These are phyloP conservation scores for Regulus satrapa DNA, from an alignment of 2,113 vertebrate genomes.

Conservation along the genomic window DNA sequence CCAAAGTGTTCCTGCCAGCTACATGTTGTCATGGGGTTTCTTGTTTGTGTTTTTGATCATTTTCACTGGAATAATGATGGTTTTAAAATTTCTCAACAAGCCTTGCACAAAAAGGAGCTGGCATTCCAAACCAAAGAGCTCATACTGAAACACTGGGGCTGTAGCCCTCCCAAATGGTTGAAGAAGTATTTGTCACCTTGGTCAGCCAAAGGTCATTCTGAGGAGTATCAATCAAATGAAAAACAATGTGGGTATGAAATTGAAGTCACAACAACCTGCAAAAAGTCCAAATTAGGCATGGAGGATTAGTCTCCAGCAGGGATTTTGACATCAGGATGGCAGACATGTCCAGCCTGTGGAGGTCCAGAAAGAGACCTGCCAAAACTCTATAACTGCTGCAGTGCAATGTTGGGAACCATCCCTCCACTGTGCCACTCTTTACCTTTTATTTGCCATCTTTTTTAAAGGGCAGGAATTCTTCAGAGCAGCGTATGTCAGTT, in stretches of 20 bases:
- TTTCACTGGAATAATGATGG: conserved; percentile 33
- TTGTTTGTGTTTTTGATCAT: conserved; percentile 58
- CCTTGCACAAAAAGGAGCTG: neutral
- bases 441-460: neutral
- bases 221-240: conserved; percentile 37
- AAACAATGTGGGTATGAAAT: neutral
- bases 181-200: conserved; percentile 61
- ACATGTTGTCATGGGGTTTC: neutral
- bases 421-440: neutral
- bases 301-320: neutral
- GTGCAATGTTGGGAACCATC: neutral
- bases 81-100: conserved; percentile 34
- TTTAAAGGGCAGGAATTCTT: neutral
- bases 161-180: conserved; percentile 34
- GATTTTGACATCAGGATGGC: neutral
- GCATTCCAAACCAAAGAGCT: conserved; percentile 58
- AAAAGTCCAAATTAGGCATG: neutral
- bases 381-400: neutral
- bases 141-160: conserved; percentile 24
- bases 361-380: neutral
- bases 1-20: conserved; percentile 28
- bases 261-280: neutral
- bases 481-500: neutral
- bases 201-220: conserved; percentile 49
- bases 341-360: neutral